phyloP scores from a whole-genome alignment of 2,797 vertebrate species.

The Heterohyrax brucei region DNA sequence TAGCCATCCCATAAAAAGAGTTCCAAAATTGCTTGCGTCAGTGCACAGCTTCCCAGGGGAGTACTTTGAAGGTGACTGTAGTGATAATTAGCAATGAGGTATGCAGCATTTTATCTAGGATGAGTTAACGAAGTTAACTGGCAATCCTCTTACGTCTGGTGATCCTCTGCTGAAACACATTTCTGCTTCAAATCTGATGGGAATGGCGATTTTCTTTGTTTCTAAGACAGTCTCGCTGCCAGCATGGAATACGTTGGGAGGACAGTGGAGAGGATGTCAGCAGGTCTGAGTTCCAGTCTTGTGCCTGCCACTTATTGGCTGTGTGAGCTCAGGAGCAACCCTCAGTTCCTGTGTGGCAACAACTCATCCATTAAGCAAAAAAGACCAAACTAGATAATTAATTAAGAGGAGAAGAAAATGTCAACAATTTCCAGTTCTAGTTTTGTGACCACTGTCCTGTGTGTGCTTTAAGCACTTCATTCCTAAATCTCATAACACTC shows the following conservation, averaged over 20 bases:
- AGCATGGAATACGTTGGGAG: neutral
- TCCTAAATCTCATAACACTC: neutral
- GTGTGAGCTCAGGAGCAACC: neutral
- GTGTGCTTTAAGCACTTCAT: neutral
- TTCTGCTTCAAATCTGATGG: constrained; percentile 25
- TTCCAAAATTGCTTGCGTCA: too few relatives aligned
- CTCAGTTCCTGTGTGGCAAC: neutral
- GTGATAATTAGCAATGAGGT: too few relatives aligned
- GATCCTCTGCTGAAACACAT: constrained; percentile 25
- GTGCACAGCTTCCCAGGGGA: too few relatives aligned
- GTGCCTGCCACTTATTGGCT: neutral
- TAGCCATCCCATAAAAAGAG: too few relatives aligned
- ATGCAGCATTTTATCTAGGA: too few relatives aligned
- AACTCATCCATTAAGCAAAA: neutral
- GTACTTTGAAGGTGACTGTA: too few relatives aligned
- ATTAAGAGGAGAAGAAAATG: neutral
- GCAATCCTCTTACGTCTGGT: neutral
- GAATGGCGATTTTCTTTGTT: neutral
- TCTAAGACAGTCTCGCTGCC: neutral
- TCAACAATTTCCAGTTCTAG: neutral
- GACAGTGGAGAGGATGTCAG: neutral
- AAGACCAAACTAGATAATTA: neutral
- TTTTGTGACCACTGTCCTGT: neutral
- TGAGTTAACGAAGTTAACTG: too few relatives aligned
- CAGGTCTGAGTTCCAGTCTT: neutral